Conservation (phyloP, 2,113 vertebrate species). For the Mustela nigripes region DNA sequence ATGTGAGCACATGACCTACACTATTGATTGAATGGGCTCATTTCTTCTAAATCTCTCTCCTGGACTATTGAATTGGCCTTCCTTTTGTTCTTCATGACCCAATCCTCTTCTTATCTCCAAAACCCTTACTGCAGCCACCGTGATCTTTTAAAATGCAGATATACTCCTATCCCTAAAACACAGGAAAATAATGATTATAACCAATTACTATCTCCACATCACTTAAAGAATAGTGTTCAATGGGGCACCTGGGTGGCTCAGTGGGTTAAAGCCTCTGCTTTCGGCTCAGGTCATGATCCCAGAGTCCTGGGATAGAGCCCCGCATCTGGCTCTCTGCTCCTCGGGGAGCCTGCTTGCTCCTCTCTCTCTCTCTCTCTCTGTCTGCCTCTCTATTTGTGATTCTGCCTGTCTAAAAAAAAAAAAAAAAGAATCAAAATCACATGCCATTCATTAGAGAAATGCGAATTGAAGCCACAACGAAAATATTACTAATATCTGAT, state of each 20-base stretch:
- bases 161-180: background rate
- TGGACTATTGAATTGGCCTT: background rate
- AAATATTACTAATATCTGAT: background rate
- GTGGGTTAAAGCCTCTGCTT: too few species aligned
- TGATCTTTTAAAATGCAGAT: background rate
- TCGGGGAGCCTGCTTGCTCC: too few species aligned
- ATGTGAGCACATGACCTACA: background rate
- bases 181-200: background rate
- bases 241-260: too few species aligned
- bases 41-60: background rate
- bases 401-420: too few species aligned
- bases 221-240: background rate
- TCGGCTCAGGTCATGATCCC: too few species aligned
- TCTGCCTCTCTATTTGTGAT: too few species aligned
- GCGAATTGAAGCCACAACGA: background rate
- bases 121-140: background rate
- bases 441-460: background rate
- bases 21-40: background rate
- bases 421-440: background rate
- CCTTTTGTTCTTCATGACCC: background rate
- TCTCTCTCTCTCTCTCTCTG: too few species aligned
- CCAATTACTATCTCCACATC: background rate
- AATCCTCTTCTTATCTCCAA: background rate
- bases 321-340: too few species aligned
- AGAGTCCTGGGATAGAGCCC: too few species aligned